Evolutionary conservation across 2,888 invertebrate genomes (phyloP), one percentile per base, ranked within the genome.

Genomic region (Coleophora deauratella): DNA sequence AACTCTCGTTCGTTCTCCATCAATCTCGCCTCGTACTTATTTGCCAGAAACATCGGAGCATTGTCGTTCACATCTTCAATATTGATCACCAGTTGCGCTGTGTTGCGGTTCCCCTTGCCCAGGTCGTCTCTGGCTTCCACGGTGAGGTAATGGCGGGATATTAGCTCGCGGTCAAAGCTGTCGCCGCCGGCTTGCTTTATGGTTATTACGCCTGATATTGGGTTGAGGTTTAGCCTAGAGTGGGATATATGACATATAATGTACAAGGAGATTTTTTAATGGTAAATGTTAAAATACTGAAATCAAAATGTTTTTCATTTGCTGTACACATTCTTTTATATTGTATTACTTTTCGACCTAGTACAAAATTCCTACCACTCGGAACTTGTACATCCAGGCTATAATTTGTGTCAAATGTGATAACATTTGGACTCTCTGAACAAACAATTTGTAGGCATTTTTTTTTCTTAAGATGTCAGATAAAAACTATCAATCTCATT

Each of bases 21-120:
- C 2, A 98, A 74, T 33, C 93, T 88, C 0, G 93, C 93, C 63
- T 95, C 95, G 59, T 97, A 96, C 54, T 91, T 91, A 44, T 89
- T 91, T 46, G 94, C 94, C 1, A 91, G 73, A 66, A 97, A 98
- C 54, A 91, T 87, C 0, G 98, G 98, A 0, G 93, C 89, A 66
- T 97, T 96, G 62, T 97, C 97, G 59, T 97, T 97, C 0, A 94
- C 91, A 68, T 96, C 96, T 53, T 91, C 91, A 33, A 96, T 90
- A 55, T 93, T 92, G 4, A 96, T 88, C 4, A 94, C 89, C 10
- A 96, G 77, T 64, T 95, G 96, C 1, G 91, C 95, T 0, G 94
- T 93, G 64, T 95, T 96, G 39, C 95, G 88, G 10, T 31, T 31
- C 4, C 31, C 96, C 59, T 88, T 87, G 12, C 96, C 95, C 38